These are phyloP conservation scores for Plumapathes pennacea DNA, from an alignment of 92 coral and sea anemone genomes.

Conservation along the genomic window DNA sequence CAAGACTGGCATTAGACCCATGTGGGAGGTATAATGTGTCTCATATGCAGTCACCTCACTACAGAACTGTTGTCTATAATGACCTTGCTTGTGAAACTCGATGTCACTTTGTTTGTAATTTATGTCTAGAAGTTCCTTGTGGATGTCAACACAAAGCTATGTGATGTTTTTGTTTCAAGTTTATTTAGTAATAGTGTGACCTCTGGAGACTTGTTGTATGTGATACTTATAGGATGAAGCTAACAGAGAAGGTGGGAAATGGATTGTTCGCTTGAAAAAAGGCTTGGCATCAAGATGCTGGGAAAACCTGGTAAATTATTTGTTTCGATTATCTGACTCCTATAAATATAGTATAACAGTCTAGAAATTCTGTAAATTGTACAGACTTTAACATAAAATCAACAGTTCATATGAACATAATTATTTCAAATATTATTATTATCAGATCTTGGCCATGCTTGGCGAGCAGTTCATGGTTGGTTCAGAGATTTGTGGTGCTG, in stretches of 20 bases:
- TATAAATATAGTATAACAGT: neutral
- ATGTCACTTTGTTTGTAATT: no score
- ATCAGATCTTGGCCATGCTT: conserved; percentile 93
- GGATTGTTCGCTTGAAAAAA: conserved; percentile 96
- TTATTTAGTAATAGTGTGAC: neutral
- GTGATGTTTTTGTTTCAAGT: no score
- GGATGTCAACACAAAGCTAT: no score
- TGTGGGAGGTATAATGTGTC: conserved; percentile 86
- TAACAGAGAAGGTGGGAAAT: conserved; percentile 92
- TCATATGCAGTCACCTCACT: no score
- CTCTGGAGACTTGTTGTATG: no score
- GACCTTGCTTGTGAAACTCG: no score
- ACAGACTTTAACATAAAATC: neutral
- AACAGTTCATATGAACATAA: no score
- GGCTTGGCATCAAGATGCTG: conserved; percentile 98
- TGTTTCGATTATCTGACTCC: neutral
- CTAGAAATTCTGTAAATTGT: neutral
- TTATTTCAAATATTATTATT: neutral
- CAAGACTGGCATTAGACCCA: conserved; percentile 97
- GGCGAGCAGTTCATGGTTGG: conserved; percentile 99
- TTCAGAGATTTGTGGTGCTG: conserved; percentile 98
- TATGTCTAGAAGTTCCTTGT: no score
- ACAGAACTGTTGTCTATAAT: no score
- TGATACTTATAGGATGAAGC: conserved; percentile 97
- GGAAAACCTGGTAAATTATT: conserved; percentile 87